Percentiles rank a stretch among this genome's conserved stretches.
Conservation (phyloP, 2,888 invertebrate genomes). For the Idaea aversata region DNA sequence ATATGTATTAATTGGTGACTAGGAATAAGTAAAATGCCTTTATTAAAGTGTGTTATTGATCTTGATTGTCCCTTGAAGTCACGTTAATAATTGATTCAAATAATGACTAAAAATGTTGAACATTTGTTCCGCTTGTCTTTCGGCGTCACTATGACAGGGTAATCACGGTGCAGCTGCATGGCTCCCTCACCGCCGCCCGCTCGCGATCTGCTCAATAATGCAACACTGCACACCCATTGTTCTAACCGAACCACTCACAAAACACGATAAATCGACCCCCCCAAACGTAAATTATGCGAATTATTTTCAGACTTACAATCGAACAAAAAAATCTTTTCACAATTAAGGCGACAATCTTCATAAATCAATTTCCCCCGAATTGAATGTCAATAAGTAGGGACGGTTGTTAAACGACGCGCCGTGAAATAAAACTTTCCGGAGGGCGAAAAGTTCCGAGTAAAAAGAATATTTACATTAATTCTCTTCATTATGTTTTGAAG, state of each 20-base stretch:
- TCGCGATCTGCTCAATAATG: conserved; percentile 68
- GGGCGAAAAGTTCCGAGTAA: conserved; percentile 74
- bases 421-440: conserved; percentile 80
- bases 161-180: conserved; percentile 68
- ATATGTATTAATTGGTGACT: not conserved
- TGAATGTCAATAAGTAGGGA: conserved; percentile 81
- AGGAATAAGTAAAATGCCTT: not conserved
- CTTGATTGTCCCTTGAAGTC: conserved; percentile 7
- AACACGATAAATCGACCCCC: conserved; percentile 23
- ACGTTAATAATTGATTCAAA: conserved; percentile 35
- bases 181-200: conserved; percentile 35
- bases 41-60: not conserved
- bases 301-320: conserved; percentile 10
- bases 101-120: conserved; percentile 50
- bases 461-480: conserved; percentile 82
- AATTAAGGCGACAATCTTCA: conserved; percentile 80
- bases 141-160: conserved; percentile 45
- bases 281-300: conserved; percentile 13
- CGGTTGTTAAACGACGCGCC: conserved; percentile 78
- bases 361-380: conserved; percentile 81
- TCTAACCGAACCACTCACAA: conserved; percentile 30
- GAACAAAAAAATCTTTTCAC: conserved; percentile 63
- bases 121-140: conserved; percentile 70
- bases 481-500: conserved; percentile 82
- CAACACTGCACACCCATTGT: conserved; percentile 59